Conservation (phyloP, 2,113 vertebrate species). For the Solenodon paradoxus region DNA sequence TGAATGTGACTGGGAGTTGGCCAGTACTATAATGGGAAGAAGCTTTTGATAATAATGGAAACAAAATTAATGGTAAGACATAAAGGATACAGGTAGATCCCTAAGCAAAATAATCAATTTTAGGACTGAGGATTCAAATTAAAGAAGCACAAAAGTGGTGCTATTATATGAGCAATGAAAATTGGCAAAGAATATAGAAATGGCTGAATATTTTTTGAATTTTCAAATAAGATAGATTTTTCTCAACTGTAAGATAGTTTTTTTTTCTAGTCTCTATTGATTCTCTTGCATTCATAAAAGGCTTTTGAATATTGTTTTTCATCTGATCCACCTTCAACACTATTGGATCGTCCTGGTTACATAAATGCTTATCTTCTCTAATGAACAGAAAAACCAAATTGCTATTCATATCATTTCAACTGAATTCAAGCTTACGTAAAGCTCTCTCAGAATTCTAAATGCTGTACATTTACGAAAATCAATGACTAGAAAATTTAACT, state of each 20-base stretch:
- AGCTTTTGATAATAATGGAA: background rate
- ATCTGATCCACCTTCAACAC: background rate
- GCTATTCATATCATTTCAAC: conserved; percentile 53
- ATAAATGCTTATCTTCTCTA: background rate
- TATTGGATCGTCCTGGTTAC: background rate
- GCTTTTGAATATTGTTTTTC: conserved; percentile 22
- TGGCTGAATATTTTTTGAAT: background rate
- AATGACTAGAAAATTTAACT: conserved; percentile 63
- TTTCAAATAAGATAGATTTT: background rate
- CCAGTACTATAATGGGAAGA: background rate
- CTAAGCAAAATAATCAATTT: conserved; percentile 6
- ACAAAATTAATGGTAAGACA: background rate
- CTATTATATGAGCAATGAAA: background rate
- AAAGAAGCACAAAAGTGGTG: background rate
- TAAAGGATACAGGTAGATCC: background rate
- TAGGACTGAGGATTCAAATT: background rate
- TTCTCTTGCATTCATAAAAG: background rate
- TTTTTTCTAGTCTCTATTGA: background rate
- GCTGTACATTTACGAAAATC: conserved; percentile 71
- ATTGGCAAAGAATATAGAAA: background rate
- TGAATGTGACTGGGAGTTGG: background rate
- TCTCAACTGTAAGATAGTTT: background rate
- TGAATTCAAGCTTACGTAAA: conserved; percentile 67
- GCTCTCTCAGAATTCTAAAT: conserved; percentile 67
- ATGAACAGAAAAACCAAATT: conserved; percentile 61